Evolutionary conservation across 2,888 invertebrate species (phyloP).

Genomic region (Dryobotodes eremita): DNA sequence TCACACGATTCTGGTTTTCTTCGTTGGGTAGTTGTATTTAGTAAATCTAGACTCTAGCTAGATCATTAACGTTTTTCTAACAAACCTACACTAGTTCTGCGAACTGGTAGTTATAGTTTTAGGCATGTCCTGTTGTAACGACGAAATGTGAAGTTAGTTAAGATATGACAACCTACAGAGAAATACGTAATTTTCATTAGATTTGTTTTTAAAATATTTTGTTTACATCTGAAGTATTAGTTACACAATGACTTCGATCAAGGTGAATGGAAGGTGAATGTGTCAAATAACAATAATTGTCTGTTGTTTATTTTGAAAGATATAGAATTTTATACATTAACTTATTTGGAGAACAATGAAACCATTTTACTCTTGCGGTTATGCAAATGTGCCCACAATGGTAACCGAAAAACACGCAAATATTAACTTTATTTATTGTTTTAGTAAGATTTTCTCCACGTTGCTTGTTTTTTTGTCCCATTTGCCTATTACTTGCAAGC

Average conservation of each 20-base stretch:
- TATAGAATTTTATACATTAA: slow-evolving; percentile 13
- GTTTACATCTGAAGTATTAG: neutral
- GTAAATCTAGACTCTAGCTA: neutral
- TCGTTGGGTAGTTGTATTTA: neutral
- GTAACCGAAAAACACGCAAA: neutral
- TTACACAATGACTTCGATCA: neutral
- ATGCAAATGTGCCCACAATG: neutral
- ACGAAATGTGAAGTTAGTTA: neutral
- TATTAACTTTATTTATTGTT: neutral
- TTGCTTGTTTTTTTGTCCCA: neutral
- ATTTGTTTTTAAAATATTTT: neutral
- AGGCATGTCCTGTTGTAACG: neutral
- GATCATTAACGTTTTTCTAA: neutral
- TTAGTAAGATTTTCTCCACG: neutral
- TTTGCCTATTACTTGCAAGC: neutral
- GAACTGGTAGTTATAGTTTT: neutral
- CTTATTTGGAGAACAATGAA: slow-evolving; percentile 51
- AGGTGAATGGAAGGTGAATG: neutral
- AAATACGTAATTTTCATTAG: neutral
- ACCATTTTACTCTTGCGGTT: slow-evolving; percentile 20
- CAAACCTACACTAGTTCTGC: neutral
- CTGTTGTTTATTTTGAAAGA: neutral
- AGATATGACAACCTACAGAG: neutral
- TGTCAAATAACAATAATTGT: slow-evolving; percentile 28
- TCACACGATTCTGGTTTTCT: neutral